Evolutionary conservation across 2,888 invertebrate species (phyloP).

Genomic region (Pinctada fucata): DNA sequence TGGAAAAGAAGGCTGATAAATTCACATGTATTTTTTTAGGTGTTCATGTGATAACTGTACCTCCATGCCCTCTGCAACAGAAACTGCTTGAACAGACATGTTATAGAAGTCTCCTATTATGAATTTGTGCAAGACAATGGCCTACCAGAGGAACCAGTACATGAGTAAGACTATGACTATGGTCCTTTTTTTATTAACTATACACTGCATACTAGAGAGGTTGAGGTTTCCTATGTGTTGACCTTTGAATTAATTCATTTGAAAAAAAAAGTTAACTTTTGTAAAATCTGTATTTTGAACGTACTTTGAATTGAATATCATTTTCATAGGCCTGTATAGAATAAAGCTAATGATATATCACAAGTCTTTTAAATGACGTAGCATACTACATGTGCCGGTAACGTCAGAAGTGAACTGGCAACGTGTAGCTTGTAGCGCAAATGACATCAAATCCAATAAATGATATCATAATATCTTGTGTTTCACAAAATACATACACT

Average conservation of each 20-base stretch:
- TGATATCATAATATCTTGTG: too few relatives aligned
- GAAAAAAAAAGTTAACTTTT: neutral
- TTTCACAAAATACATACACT: too few relatives aligned
- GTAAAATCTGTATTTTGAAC: neutral
- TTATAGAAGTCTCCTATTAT: conserved; percentile 17
- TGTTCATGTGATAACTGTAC: conserved; percentile 17
- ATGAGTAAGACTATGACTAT: neutral
- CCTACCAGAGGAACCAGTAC: neutral
- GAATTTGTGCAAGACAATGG: conserved; percentile 27
- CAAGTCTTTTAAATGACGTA: neutral
- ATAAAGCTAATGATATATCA: too few relatives aligned
- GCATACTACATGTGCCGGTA: too few relatives aligned
- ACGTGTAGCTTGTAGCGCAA: too few relatives aligned
- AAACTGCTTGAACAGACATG: conserved; percentile 22
- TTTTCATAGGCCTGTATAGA: too few relatives aligned
- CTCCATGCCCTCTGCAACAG: conserved; percentile 13
- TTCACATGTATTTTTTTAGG: conserved; percentile 6
- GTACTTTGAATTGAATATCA: too few relatives aligned
- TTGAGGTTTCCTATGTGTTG: neutral
- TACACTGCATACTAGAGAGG: neutral
- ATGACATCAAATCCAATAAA: too few relatives aligned
- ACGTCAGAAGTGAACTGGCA: too few relatives aligned
- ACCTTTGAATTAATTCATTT: neutral
- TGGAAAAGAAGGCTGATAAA: too few relatives aligned
- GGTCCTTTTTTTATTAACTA: neutral